phyloP scores from a whole-genome alignment of 2,113 vertebrate species.

The Phaethornis superciliosus region DNA sequence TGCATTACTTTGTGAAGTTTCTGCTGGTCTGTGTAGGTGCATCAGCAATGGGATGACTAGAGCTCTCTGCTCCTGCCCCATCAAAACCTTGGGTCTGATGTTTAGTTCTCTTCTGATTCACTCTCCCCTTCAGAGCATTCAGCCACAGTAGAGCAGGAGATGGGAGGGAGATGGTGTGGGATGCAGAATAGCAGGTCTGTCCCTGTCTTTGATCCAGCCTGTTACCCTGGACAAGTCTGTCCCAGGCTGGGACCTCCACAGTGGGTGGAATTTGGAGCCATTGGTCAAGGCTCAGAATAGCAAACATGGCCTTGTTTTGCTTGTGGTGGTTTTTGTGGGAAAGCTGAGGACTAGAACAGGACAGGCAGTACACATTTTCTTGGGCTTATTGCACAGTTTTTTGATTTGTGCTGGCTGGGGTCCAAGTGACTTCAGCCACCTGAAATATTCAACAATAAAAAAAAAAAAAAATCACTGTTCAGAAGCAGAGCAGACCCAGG shows the following conservation, averaged over 20 bases:
- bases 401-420: not conserved
- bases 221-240: not conserved
- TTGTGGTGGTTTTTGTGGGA: not conserved
- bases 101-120: not conserved
- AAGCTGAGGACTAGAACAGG: not conserved
- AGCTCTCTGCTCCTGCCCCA: not conserved
- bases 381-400: not conserved
- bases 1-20: not conserved
- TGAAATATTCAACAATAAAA: not conserved
- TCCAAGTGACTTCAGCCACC: constrained; percentile 29
- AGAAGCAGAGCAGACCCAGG: not conserved
- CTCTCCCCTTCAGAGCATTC: not conserved
- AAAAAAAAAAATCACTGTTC: not conserved
- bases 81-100: not conserved
- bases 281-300: not conserved
- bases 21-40: not conserved
- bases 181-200: not conserved
- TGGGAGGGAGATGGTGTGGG: not conserved
- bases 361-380: not conserved
- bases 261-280: not conserved
- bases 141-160: not conserved
- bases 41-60: not conserved
- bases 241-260: not conserved
- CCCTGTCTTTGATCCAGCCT: not conserved
- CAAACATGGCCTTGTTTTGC: not conserved